Evolutionary conservation across 2,113 vertebrate species (phyloP).

Genomic region (Podarcis muralis): DNA sequence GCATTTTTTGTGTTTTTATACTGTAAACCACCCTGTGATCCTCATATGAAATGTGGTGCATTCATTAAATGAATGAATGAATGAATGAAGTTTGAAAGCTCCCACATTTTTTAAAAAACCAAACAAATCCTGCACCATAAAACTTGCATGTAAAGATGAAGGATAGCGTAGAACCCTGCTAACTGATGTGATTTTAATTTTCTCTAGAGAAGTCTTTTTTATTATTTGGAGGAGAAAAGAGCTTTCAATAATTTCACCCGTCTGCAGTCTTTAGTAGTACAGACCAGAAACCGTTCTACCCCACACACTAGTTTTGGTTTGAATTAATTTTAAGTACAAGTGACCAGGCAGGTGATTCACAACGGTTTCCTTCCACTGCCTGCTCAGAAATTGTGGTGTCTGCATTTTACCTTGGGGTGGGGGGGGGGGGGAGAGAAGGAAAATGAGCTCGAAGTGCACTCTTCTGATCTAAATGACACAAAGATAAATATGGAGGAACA

Average conservation of each 20-base stretch:
- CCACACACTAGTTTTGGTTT: neutral
- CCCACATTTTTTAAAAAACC: neutral
- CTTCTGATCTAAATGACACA: neutral
- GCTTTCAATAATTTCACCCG: neutral
- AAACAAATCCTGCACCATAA: neutral
- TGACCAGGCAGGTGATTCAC: neutral
- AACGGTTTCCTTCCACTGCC: neutral
- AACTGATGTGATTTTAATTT: neutral
- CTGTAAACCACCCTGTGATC: too few relatives aligned
- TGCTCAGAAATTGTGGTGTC: neutral
- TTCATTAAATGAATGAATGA: too few relatives aligned
- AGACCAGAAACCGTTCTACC: neutral
- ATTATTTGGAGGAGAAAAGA: neutral
- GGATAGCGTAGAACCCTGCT: neutral
- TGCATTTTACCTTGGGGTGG: neutral
- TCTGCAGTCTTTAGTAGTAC: neutral
- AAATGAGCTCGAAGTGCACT: neutral
- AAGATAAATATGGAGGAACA: slow-evolving; percentile 22
- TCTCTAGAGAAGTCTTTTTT: neutral
- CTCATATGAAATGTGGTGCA: too few relatives aligned
- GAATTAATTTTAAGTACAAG: neutral
- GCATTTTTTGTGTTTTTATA: too few relatives aligned
- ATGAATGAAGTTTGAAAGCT: neutral
- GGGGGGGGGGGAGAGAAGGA: neutral
- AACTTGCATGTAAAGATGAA: neutral